A percentile compares a stretch with the other conserved stretches of the same genome.
Evolutionary conservation across 2,797 vertebrate species (phyloP).

Genomic region (Platyrinchus mystaceus): DNA sequence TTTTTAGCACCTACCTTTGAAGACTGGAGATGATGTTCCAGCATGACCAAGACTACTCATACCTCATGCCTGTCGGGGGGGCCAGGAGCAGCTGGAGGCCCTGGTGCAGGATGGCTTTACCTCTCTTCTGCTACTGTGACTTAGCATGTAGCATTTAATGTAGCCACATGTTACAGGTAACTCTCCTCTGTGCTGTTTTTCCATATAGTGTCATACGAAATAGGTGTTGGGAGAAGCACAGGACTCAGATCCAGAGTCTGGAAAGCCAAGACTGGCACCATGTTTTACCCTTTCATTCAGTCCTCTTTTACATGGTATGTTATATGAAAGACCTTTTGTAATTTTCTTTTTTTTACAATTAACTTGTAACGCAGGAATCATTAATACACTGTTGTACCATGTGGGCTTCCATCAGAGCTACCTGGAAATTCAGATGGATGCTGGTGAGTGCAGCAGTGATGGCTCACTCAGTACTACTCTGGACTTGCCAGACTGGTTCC

Average conservation of each 20-base stretch:
- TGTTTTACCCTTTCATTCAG: not conserved
- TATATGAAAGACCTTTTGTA: not conserved
- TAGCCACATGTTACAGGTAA: not conserved
- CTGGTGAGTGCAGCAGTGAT: not conserved
- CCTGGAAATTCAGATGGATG: not conserved
- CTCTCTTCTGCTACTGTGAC: not conserved
- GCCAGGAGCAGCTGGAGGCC: not conserved
- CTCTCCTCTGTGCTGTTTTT: not conserved
- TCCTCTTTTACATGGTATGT: not conserved
- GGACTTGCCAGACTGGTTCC: not conserved
- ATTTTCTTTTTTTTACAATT: slow-evolving; percentile 44
- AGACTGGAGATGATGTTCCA: slow-evolving; percentile 71
- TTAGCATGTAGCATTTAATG: not conserved
- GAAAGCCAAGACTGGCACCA: not conserved
- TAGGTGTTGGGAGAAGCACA: not conserved
- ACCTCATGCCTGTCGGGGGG: not conserved
- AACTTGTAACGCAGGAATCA: not conserved
- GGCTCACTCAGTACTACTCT: not conserved
- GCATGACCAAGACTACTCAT: not conserved
- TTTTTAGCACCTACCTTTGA: slow-evolving; percentile 67
- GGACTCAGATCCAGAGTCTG: not conserved
- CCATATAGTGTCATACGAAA: not conserved
- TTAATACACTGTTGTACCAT: not conserved
- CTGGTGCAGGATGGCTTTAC: not conserved
- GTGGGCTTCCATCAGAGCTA: not conserved